phyloP scores from a whole-genome alignment of 2,797 vertebrate genomes.

The Peromyscus attwateri region DNA sequence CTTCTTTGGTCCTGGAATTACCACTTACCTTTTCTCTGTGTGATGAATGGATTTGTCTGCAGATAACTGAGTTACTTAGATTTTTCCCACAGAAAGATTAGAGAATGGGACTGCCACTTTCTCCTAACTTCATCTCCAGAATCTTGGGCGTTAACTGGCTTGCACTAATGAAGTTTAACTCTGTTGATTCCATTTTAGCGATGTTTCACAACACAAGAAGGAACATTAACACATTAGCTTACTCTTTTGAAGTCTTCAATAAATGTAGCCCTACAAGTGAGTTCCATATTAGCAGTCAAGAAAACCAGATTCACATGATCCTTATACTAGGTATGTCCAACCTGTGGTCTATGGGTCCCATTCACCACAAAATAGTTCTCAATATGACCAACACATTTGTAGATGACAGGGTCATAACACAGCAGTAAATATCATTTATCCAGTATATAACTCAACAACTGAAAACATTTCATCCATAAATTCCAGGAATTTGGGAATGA shows the following conservation, averaged over 20 bases:
- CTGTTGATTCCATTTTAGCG: not conserved
- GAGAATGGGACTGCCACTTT: not conserved
- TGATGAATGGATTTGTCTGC: not conserved
- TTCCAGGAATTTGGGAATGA: not conserved
- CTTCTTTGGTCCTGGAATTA: not conserved
- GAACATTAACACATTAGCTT: not conserved
- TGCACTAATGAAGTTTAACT: not conserved
- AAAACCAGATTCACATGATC: not conserved
- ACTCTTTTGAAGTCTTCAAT: slow-evolving; percentile 21
- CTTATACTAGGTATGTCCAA: not conserved
- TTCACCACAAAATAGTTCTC: not conserved
- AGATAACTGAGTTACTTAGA: not conserved
- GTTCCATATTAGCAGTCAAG: not conserved
- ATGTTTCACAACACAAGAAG: slow-evolving; percentile 31
- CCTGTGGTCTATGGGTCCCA: not conserved
- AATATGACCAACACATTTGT: not conserved
- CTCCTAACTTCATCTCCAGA: not conserved
- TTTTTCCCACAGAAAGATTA: not conserved
- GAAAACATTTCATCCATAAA: not conserved
- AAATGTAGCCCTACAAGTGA: not conserved
- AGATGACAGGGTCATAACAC: not conserved
- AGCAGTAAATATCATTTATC: not conserved
- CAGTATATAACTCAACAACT: not conserved
- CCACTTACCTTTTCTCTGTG: not conserved
- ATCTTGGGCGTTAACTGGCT: not conserved